Evolutionary conservation across 1,140 invertebrate species (phyloP), one percentile per base, ranked within the genome.

Genomic region (Steinernema feltiae): DNA sequence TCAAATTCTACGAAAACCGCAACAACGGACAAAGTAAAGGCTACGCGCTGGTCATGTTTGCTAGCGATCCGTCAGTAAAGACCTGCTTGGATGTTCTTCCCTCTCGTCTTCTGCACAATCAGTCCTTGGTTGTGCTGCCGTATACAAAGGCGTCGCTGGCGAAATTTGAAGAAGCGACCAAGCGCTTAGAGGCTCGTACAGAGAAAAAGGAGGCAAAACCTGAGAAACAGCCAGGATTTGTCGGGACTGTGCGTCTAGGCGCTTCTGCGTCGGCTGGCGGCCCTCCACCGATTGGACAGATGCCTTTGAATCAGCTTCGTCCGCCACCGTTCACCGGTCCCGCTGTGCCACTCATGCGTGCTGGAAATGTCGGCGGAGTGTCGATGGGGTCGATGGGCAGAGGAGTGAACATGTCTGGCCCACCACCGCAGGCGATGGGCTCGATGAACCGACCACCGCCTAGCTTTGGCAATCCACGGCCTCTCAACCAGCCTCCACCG

Each of bases 21-120:
- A 93, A 94, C 15, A 99, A 99, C 90, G 97, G 97, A 30, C 97
- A 99, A 87, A 97, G 94, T 0, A 99, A 99, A 90, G 97, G 97
- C 48, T 89, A 96, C 87, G 96, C 94, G 87, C 91, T 95, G 21
- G 91, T 97, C 79, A 93, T 93, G 0, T 88, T 97, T 69, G 93
- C 92, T 17, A 97, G 94, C 0, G 96, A 99, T 82, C 90, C 91
- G 76, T 97, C 95, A 77, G 91, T 94, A 82, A 90, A 94, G 76
- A 89, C 92, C 75, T 92, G 95, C 48, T 91, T 98, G 90, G 96
- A 99, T 73, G 91, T 93, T 79, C 88, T 99, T 48, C 91, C 93
- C 0, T 95, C 95, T 86, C 95, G 94, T 86, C 78, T 82, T 72
- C 73, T 99, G 17, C 94, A 99, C 87, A 95, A 95, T 30, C 95